A percentile compares a stretch with the other conserved stretches of the same genome.
phyloP scores from a whole-genome alignment of 2,888 invertebrate species.

The Gymnocheta viridis region DNA sequence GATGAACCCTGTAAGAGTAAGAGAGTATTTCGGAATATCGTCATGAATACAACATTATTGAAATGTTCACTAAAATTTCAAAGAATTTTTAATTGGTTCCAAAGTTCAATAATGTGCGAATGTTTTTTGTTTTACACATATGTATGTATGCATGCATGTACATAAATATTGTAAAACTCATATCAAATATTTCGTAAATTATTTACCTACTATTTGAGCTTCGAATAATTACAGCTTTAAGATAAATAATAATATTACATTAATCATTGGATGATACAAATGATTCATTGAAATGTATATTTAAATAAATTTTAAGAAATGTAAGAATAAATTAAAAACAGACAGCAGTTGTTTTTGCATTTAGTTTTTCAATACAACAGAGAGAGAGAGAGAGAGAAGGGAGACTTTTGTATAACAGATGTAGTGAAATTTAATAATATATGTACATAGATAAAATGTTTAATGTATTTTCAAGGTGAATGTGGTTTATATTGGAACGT shows the following conservation, averaged over 20 bases:
- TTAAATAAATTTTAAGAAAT: not conserved
- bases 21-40: not conserved
- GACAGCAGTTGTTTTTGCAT: not conserved
- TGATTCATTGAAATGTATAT: constrained; percentile 29
- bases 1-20: not conserved
- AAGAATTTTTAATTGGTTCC: constrained; percentile 1
- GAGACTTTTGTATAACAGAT: constrained; percentile 1
- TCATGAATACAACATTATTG: not conserved
- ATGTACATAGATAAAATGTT: not conserved
- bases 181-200: constrained; percentile 1
- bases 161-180: not conserved
- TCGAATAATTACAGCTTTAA: not conserved
- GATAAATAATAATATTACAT: not conserved
- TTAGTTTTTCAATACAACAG: constrained; percentile 12
- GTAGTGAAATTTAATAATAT: constrained; percentile 42
- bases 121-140: too few species aligned
- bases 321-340: constrained; percentile 15
- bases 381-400: not conserved
- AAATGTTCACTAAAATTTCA: not conserved
- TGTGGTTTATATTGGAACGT: constrained; percentile 7
- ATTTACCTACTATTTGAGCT: constrained; percentile 2
- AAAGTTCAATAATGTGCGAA: constrained; percentile 36
- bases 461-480: constrained; percentile 22
- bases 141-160: too few species aligned
- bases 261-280: constrained; percentile 22